Evolutionary conservation across 2,888 invertebrate genomes (phyloP), one percentile per base, ranked within the genome.

Genomic region (Himalopsyche japonica): DNA sequence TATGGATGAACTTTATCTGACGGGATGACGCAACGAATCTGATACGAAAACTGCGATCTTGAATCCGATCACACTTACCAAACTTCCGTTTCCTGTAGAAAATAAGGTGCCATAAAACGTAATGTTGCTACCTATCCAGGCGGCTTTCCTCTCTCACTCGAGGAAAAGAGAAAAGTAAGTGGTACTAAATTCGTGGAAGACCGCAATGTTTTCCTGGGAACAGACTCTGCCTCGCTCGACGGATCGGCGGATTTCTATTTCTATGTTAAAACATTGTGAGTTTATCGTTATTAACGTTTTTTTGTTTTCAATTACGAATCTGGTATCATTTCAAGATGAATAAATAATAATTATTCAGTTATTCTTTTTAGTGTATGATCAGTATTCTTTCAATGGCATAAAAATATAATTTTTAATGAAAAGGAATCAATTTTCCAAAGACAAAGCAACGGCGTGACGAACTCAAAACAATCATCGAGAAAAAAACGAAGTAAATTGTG

Each of bases 11-110:
- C 82, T 87, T 87, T 85, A 85, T 86, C 84, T 85, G 87, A 84
- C 82, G 82, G 85, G 79, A 84, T 85, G 87, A 87, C 85, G 84
- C 86, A 84, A 86, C 83, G 85, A 87, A 87, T 87, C 87, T 87
- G 87, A 87, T 87, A 79, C 83, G 80, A 32, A 84, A 82, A 83
- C 79, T 83, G 84, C 82, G 85, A 81, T 87, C 86, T 83, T 86
- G 86, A 85, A 83, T 81, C 84, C 77, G 82, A 86, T 86, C 84
- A 77, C 77, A 82, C 85, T 82, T 80, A 64, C 79, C 80, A 49
- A 85, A 85, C 79, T 86, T 77, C 81, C 32, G 80, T 79, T 80
- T 82, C 77, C 78, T 76, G 27, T 43, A 70, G 83, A 82, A 83
- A 85, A 84, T 85, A 82, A 86, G 84, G 70, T 82, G 82, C 82